These are phyloP conservation scores for Eupsittula cactorum DNA, from an alignment of 2,113 vertebrate genomes.

Conservation along the genomic window DNA sequence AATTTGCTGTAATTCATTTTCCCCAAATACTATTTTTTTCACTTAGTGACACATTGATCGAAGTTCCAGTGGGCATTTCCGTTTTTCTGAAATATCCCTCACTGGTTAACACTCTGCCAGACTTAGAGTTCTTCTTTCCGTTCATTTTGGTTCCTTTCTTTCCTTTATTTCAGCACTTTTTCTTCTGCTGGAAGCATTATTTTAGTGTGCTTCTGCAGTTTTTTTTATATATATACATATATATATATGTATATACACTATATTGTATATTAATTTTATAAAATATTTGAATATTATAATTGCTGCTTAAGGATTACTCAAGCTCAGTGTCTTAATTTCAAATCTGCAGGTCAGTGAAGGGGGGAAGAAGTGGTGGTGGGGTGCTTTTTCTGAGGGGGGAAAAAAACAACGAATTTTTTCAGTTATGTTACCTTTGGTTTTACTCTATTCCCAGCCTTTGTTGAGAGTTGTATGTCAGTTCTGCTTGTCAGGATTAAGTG, in stretches of 20 bases:
- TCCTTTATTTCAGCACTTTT: neutral
- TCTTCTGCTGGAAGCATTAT: neutral
- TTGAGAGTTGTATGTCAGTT: neutral
- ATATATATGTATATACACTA: too few relatives aligned
- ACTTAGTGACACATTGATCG: neutral
- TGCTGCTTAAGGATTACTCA: neutral
- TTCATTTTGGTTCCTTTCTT: neutral
- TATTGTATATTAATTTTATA: neutral
- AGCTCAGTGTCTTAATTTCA: neutral
- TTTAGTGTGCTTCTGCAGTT: neutral
- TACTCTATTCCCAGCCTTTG: neutral
- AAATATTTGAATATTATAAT: neutral
- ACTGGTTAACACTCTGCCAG: accelerated
- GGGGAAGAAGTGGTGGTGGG: neutral
- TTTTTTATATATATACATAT: neutral
- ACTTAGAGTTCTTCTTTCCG: neutral
- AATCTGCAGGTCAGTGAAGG: neutral
- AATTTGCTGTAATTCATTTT: neutral
- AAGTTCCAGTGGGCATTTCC: neutral
- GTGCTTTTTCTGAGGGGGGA: neutral
- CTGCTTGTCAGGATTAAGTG: conserved; percentile 2
- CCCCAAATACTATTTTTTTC: neutral
- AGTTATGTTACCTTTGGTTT: neutral
- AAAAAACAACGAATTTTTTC: neutral
- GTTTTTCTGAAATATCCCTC: neutral